A percentile compares a stretch with the other conserved stretches of the same genome.
These are phyloP conservation scores for Gasteruption jaculator DNA, from an alignment of 2,888 invertebrate species.

Conservation along the genomic window DNA sequence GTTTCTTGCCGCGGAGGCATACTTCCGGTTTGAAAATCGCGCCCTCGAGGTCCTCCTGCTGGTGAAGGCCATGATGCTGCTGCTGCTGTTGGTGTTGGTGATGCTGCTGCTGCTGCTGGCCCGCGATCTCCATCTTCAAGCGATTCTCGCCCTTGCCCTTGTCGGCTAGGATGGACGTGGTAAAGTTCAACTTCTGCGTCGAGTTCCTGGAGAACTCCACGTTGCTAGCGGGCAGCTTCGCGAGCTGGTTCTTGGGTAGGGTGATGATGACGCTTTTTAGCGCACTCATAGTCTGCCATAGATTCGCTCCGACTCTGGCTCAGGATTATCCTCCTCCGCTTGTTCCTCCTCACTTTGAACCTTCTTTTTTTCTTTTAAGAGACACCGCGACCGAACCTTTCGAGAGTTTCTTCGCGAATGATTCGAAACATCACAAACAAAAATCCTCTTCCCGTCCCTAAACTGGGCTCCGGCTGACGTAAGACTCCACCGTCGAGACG, in stretches of 20 bases:
- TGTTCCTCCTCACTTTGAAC: no score
- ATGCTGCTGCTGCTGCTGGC: background rate
- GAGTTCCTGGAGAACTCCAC: constrained; percentile 22
- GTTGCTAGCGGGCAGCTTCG: constrained; percentile 27
- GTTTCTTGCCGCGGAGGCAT: constrained; percentile 58
- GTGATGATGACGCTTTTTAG: constrained; percentile 45
- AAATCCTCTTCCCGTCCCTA: no score
- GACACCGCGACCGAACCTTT: no score
- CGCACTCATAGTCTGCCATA: constrained; percentile 43
- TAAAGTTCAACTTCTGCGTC: constrained; percentile 33
- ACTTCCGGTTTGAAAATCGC: constrained; percentile 31
- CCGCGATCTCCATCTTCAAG: constrained; percentile 15
- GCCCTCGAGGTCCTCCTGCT: constrained; percentile 16
- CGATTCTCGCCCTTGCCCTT: constrained; percentile 26
- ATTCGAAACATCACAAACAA: no score
- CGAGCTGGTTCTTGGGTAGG: constrained; percentile 42
- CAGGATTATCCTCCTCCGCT: no score
- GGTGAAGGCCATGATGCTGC: no score
- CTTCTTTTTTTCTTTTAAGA: no score
- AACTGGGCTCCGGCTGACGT: no score
- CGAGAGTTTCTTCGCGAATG: no score
- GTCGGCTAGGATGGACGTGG: constrained; percentile 35
- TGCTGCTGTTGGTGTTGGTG: background rate
- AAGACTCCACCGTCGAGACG: no score
- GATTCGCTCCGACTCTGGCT: no score